Evolutionary conservation across 2,797 vertebrate genomes (phyloP).

Genomic region (Darevskia nairensis): DNA sequence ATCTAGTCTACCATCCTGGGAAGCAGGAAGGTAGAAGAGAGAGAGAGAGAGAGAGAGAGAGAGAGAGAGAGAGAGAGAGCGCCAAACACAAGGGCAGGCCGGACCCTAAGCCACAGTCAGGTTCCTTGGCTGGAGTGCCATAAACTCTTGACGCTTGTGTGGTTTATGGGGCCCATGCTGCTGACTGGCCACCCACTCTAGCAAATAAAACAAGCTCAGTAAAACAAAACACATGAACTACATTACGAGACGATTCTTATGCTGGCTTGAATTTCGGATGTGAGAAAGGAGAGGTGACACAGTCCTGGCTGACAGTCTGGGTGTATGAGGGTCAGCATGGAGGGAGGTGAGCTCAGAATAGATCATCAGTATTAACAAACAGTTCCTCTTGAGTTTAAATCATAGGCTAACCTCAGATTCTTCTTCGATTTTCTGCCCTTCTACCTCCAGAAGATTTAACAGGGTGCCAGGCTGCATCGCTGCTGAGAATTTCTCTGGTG

Average conservation of each 20-base stretch:
- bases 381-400: not conserved
- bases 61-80: too few relatives aligned
- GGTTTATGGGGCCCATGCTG: not conserved
- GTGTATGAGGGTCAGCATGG: not conserved
- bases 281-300: not conserved
- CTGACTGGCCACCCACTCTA: not conserved
- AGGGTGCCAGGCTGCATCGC: slow-evolving; percentile 84
- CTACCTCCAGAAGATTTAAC: slow-evolving; percentile 88
- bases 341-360: not conserved
- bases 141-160: not conserved
- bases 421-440: slow-evolving; percentile 89
- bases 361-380: not conserved
- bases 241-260: not conserved
- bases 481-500: slow-evolving; percentile 85
- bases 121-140: not conserved
- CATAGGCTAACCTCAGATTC: slow-evolving; percentile 88
- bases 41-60: too few relatives aligned
- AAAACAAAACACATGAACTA: not conserved
- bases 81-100: not conserved
- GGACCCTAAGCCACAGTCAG: not conserved
- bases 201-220: not conserved
- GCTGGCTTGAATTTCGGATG: not conserved
- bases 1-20: not conserved
- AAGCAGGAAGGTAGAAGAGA: not conserved
- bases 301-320: not conserved